phyloP scores from a whole-genome alignment of 2,113 vertebrate species.

The Oriolus oriolus region DNA sequence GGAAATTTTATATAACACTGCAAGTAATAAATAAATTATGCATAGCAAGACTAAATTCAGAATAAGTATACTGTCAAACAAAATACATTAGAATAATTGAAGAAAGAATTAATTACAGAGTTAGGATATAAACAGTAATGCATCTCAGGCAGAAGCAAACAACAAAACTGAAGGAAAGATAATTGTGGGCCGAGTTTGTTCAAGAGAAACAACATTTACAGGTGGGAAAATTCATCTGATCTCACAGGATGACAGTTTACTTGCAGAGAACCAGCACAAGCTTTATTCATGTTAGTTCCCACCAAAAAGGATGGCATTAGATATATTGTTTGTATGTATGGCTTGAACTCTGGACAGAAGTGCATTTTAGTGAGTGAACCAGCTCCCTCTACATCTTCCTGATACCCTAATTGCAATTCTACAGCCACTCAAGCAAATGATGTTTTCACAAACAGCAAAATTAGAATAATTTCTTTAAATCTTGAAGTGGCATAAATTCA shows the following conservation, averaged over 20 bases:
- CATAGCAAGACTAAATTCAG: conserved; percentile 62
- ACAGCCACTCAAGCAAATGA: neutral
- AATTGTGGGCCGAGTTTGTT: neutral
- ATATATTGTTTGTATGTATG: neutral
- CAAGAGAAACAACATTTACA: conserved; percentile 39
- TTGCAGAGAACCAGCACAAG: neutral
- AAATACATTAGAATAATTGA: conserved; percentile 51
- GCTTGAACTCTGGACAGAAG: neutral
- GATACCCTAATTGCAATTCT: neutral
- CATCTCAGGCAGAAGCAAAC: conserved; percentile 49
- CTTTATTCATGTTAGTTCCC: neutral
- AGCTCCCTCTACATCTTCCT: neutral
- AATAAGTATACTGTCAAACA: conserved; percentile 46
- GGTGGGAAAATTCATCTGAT: conserved; percentile 3
- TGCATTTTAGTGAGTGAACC: neutral
- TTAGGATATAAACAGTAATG: conserved; percentile 51
- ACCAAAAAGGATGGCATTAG: neutral
- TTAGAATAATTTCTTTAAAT: neutral
- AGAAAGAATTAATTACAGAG: conserved; percentile 50
- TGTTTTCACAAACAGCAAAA: neutral
- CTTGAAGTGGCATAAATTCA: neutral
- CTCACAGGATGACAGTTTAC: neutral
- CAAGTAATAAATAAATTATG: conserved; percentile 54
- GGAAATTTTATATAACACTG: conserved; percentile 59
- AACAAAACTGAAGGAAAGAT: conserved; percentile 39